Base-by-base conservation (phyloP, 1,140 invertebrate species). In the Pseudomyrmex concolor region DNA sequence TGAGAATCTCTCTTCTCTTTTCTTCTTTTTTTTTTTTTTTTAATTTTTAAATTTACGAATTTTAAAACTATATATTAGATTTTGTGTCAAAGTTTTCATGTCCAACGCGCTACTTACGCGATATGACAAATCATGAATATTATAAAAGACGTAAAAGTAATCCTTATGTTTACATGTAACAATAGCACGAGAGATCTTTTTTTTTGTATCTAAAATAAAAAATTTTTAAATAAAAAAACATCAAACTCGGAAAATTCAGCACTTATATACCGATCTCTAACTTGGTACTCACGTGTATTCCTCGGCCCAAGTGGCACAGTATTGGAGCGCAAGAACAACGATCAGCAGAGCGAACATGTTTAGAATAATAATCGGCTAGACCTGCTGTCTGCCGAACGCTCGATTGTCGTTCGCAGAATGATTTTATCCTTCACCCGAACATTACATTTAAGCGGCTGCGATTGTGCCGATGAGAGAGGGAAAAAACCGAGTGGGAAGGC, bases 261-360 rank as follows among this genome's bases (percentile, higher is more conserved):
- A 25, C 2, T 4, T n/a, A n/a, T n/a, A n/a, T n/a, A 45, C 2
- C 8, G 57, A 68, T 77, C 9, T 43, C 2, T 68, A 10, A 0
- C 9, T 22, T 50, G 2, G 17, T 54, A 76, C 86, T 86, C 71
- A 87, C 86, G 72, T n/a, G 9, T 76, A 83, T 1, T 73, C 71
- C 10, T 88, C 68, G 17, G 84, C 87, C 60, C 81, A 77, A 43
- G 48, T 73, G 9, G 19, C 17, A 2, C 63, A 22, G 22, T 84
- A 63, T 22, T 71, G 72, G 19, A 91, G 71, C 5, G 86, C 51
- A 19, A 90, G 63, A 13, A 84, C 48, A 7, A 83, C 51, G 51
- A 90, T 76, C 10, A 91, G 48, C 51, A 88, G 54, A 17, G 48
- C 55, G 12, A 92, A 59, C 90, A 93, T 93, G 62, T 63, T 89